Base-by-base conservation (phyloP, 23 tunicate genomes). In the Botrylloides violaceus region DNA sequence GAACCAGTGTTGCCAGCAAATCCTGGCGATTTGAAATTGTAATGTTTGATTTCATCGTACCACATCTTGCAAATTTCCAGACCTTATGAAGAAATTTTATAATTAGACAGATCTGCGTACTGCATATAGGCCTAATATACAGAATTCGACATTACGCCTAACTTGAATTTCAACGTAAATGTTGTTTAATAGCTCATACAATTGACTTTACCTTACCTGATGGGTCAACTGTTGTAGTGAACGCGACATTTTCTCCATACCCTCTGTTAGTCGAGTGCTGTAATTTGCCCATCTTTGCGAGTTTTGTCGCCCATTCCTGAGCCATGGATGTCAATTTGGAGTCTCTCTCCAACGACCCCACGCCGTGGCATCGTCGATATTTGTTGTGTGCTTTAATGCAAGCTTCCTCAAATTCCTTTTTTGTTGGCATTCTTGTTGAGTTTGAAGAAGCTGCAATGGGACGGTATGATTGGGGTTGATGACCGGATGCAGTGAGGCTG, bases 161-260 rank as follows among this genome's bases (percentile, higher is more conserved):
- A 48, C 19, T 48, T 19, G 19, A 48, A 48, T 48, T 15, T 19
- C 15, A 48, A 48, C 56, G 19, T 15, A 48, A 48, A 48, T 48
- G 15, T 19, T n/a, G n/a, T n/a, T n/a, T n/a, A n/a, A n/a, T n/a
- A n/a, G n/a, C n/a, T n/a, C n/a, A n/a, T n/a, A n/a, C n/a, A n/a
- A n/a, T n/a, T n/a, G n/a, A n/a, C n/a, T n/a, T 0, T 20, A 60
- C n/a, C 75, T 64, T 2, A 87, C 95, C 86, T 36, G 82, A 49
- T 2, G 82, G 82, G 18, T 87, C 79, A 20, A 28, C 22, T 31
- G 34, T 61, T 30, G 82, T 26, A 36, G 95, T 76, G 76, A 81
- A 70, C n/a, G 95, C 95, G 29, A 87, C 55, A 55, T 87, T 87
- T 61, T 87, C 95, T 18, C 95, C 95, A 36, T 43, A 81, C 24